Evolutionary conservation across 2,113 vertebrate genomes (phyloP), one percentile per base, ranked within the genome.

Genomic region (Nibea coibor): DNA sequence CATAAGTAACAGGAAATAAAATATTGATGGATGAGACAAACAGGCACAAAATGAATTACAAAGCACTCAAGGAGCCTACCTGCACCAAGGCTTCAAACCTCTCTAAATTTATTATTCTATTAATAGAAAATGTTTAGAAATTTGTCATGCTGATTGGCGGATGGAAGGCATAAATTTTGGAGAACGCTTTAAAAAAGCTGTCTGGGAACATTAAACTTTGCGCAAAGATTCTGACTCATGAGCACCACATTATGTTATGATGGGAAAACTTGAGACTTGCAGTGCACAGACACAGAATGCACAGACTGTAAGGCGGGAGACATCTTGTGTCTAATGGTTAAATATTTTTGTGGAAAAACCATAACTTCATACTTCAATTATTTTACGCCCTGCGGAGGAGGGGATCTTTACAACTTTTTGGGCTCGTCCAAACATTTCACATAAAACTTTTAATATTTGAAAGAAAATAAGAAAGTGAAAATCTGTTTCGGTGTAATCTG

Each of bases 61-160:
- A 81, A 82, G 31, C 57, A 71, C 74, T 79, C 61, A 68, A 68
- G 68, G 68, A 73, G 6, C 63, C 26, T 53, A 45, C 61, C 62
- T 64, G 64, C 68, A 57, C 65, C 53, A 68, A 83, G 62, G 53
- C 57, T 17, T 45, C 59, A 75, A 17, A 31, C 50, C 63, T 54
- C 35, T 70, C 22, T 20, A 65, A 69, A 84, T 85, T 26, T 85
- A 79, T 78, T 75, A 75, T 63, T 81, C 78, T 80, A 43, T 82
- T 57, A 77, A 84, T 78, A 83, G 72, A 50, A 78, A 67, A 67
- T 81, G 77, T 87, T 83, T 24, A 15, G 66, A 81, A 62, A 80
- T 84, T 53, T 88, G 80, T 86, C 75, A 80, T 74, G 56, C 47
- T 82, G 75, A 84, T 90, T 77, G 64, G 62, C 54, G 68, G 83